Base-by-base conservation (phyloP, 2,888 invertebrate genomes). In the Luffia ferchaultella region DNA sequence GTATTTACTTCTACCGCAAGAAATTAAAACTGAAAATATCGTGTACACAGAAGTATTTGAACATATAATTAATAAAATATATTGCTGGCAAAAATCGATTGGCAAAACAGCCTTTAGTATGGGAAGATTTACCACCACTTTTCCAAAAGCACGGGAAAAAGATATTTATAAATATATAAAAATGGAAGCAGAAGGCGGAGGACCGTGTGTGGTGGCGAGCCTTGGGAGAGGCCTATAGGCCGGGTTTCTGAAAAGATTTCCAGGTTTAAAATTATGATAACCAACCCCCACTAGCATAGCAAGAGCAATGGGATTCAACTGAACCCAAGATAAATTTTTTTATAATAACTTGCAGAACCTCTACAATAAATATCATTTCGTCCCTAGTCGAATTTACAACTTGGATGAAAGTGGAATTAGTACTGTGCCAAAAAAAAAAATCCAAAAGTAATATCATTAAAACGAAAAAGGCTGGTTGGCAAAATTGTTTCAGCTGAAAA, bases 371-470 rank as follows among this genome's bases (percentile, higher is more conserved):
- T 45, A 53, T 16, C 54, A 51, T 20, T 53, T 60, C 54, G 17
- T 50, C 9, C 50, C 57, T 45, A 51, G 55, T 45, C 40, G 51
- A 48, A 58, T 59, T 42, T 62, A 53, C 47, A 61, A 61, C 51
- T 58, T 62, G 55, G 58, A 62, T 42, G 60, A 62, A 50, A 60
- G 55, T 16, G 57, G 58, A 18, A 41, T 62, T 18, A 52, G 46
- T 18, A 60, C 59, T 16, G 59, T 60, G 3, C 59, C 59, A 45
- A 61, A 60, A 46, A 60, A 58, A 51, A 44, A 54, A 16, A n/a
- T n/a, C 57, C 58, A 9, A 58, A 60, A 52, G 57, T 60, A 41
- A 45, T 58, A 42, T 42, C 59, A 1, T 20, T 45, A n/a, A 58
- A 57, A 55, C 57, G 58, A 5, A 61, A 62, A 51, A 60, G 56